Percentiles rank a stretch among this genome's conserved stretches.
Evolutionary conservation across 2,888 invertebrate genomes (phyloP).

Genomic region (Chouioia cunea): DNA sequence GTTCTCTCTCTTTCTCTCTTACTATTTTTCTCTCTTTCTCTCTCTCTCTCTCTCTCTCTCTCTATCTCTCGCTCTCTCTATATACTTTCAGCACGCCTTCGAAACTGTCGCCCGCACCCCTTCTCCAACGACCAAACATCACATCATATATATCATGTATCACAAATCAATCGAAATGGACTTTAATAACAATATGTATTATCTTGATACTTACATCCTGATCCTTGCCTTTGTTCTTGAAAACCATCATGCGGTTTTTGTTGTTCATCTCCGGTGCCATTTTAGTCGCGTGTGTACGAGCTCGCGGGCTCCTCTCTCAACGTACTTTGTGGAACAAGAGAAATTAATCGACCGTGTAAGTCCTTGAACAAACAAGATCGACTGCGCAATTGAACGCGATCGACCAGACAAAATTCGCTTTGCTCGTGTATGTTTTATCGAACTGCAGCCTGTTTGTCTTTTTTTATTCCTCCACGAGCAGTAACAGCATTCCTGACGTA

Average conservation of each 20-base stretch:
- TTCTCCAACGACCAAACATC: slow-evolving; percentile 39
- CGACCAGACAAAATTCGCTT: too few relatives aligned
- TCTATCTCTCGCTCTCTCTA: slow-evolving; percentile 29
- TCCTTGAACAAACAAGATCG: too few relatives aligned
- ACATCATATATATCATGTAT: slow-evolving; percentile 1
- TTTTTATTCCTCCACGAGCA: too few relatives aligned
- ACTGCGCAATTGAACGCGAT: too few relatives aligned
- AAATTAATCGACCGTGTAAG: too few relatives aligned
- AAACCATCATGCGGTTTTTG: slow-evolving; percentile 91
- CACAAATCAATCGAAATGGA: neutral
- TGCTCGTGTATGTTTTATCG: too few relatives aligned
- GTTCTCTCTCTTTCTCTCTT: neutral
- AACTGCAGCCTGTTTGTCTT: too few relatives aligned
- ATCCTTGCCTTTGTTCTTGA: slow-evolving; percentile 99
- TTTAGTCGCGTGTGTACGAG: slow-evolving; percentile 67
- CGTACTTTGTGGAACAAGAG: too few relatives aligned
- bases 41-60: neutral
- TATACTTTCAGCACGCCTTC: slow-evolving; percentile 42
- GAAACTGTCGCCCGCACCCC: slow-evolving; percentile 45
- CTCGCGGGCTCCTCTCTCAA: too few relatives aligned
- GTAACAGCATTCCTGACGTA: too few relatives aligned
- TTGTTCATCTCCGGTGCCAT: slow-evolving; percentile 82
- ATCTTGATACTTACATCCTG: slow-evolving; percentile 87
- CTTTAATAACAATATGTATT: neutral
- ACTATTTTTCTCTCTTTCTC: neutral